Base-by-base conservation (phyloP, 1,140 invertebrate species). In the Bombus huntii region DNA sequence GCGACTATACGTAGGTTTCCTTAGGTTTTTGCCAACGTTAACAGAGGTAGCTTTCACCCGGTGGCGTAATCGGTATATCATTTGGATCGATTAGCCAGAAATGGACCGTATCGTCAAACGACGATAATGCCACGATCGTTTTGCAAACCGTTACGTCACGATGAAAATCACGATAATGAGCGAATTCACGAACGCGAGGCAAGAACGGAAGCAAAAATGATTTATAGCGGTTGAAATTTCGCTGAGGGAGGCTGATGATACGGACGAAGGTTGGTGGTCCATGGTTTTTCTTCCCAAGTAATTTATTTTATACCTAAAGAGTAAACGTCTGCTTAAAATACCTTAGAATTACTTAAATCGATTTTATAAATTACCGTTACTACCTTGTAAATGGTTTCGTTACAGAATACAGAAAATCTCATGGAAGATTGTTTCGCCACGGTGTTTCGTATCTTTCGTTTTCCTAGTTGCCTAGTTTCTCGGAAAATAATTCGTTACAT, bases 11-110 rank as follows among this genome's bases (percentile, higher is more conserved):
- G 77, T 73, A 28, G 59, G 44, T 70, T 66, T 87, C 62, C 77
- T 79, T 57, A 79, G 42, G 65, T 88, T 87, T 88, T 87, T 88
- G 62, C 80, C 62, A 57, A 15, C 85, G 82, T 88, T 71, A 80
- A 88, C 42, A 62, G 25, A 34, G 62, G 70, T 77, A 47, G 85
- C 68, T 79, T 71, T 74, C 70, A 59, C 78, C n/a, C 31, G 39
- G 59, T 77, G 71, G 53, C 71, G 65, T 70, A 88, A 78, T 83
- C 73, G 2, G 34, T 31, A 13, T 42, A 37, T 72, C 66, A 72
- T 83, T 65, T 74, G 68, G 81, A 88, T 88, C 87, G 80, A 87
- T 88, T 87, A 87, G 87, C 87, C 87, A 66, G 80, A 57, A 73
- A 71, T 47, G 47, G 53, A 65, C 47, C 73, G 75, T 37, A 22